Evolutionary conservation across 2,888 invertebrate genomes (phyloP), one percentile per base, ranked within the genome.

Genomic region (Camptogramma bilineatum): DNA sequence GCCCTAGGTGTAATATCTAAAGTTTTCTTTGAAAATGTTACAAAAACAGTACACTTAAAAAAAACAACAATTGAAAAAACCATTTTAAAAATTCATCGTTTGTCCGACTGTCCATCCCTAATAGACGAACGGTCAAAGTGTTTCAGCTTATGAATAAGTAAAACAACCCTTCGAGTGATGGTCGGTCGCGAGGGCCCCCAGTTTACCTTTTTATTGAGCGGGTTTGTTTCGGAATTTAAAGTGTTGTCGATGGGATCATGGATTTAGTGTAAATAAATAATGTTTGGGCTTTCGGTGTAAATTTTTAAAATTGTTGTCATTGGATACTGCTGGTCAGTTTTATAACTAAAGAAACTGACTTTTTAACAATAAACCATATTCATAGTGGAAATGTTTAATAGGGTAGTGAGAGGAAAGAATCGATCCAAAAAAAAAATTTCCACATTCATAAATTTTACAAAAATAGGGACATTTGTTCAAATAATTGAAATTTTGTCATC

Each of bases 101-200:
- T 71, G 73, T 74, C 82, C 79, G 59, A 62, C 53, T 80, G 81
- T 74, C 75, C 78, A 70, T 63, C 71, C 79, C 79, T 86, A 86
- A 87, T 86, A 86, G 88, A 82, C 81, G 76, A 68, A 74, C 83
- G 84, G 79, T 76, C 85, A 82, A 85, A 88, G 87, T 87, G 88
- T 87, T 88, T 84, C 80, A 73, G 75, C 81, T 82, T 83, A 89
- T 92, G 88, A 90, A 92, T 92, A 81, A 76, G 82, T 90, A 86
- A 92, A 86, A 71, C 81, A 86, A 88, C 88, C 90, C 90, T 88
- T 85, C 84, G 78, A 81, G 74, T 84, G 82, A 81, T 78, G 76
- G 69, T 56, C 57, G 70, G 79, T 71, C 71, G 67, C 66, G 17
- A 31, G 71, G 73, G 70, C 73, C 72, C 34, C 68, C 65, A 61